phyloP scores from a whole-genome alignment of 1,140 invertebrate genomes.

The Drosophila nasuta region DNA sequence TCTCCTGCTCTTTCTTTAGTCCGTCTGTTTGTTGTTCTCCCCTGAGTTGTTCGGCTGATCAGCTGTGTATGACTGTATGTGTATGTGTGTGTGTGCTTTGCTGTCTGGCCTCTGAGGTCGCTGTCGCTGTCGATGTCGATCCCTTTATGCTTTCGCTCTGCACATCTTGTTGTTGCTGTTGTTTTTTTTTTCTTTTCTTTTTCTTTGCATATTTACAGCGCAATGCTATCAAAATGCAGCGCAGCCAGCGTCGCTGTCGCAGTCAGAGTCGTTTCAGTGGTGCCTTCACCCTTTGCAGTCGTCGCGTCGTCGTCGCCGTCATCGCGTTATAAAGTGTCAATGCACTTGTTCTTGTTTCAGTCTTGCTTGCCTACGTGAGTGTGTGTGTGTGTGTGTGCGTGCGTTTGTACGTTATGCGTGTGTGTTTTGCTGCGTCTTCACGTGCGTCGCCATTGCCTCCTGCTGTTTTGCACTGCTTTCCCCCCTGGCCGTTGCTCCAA shows the following conservation, averaged over 20 bases:
- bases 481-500: neutral
- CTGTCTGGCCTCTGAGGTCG: conserved; percentile 32
- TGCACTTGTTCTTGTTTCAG: conserved; percentile 80
- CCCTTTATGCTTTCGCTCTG: conserved; percentile 34
- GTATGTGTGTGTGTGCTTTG: conserved; percentile 40
- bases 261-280: conserved; percentile 25
- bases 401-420: conserved; percentile 59
- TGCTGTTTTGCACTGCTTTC: conserved; percentile 67
- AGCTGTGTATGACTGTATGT: conserved; percentile 56
- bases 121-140: conserved; percentile 26
- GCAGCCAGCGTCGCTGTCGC: conserved; percentile 40
- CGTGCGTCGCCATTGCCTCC: conserved; percentile 73
- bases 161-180: conserved; percentile 15
- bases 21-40: neutral
- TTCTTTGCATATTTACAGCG: conserved; percentile 50
- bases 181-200: conserved; percentile 23
- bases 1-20: conserved; percentile 9
- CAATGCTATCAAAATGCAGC: conserved; percentile 73
- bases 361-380: conserved; percentile 40
- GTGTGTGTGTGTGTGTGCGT: conserved; percentile 46
- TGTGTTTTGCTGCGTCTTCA: conserved; percentile 77
- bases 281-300: conserved; percentile 32
- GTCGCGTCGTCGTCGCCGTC: conserved; percentile 47
- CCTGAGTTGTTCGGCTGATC: conserved; percentile 42
- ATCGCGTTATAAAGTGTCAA: conserved; percentile 75